A percentile compares a stretch with the other conserved stretches of the same genome.
Evolutionary conservation across 2,113 vertebrate genomes (phyloP).

Genomic region (Ahaetulla prasina): DNA sequence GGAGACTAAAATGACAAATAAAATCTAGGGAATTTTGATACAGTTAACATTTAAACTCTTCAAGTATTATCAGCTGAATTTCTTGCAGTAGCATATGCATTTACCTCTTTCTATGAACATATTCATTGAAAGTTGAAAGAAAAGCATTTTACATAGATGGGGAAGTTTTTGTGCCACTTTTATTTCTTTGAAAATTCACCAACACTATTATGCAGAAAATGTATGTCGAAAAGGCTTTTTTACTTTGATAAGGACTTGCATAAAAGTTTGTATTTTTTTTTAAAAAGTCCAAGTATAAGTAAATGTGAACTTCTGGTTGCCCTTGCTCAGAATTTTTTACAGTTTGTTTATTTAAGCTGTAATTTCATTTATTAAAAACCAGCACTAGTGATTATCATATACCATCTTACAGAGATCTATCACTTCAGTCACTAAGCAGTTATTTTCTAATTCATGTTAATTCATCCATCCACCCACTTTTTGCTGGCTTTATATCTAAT

Average conservation of each 20-base stretch:
- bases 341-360: neutral
- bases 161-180: neutral
- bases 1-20: neutral
- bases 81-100: neutral
- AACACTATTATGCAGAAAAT: neutral
- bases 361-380: neutral
- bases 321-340: neutral
- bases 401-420: neutral
- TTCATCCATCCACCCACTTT: neutral
- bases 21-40: neutral
- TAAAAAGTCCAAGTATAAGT: neutral
- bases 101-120: neutral
- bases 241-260: neutral
- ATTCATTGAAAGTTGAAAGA: neutral
- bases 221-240: neutral
- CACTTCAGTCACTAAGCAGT: neutral
- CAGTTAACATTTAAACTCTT: neutral
- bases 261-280: neutral
- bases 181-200: neutral
- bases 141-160: neutral
- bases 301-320: neutral
- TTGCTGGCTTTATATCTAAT: neutral
- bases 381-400: neutral
- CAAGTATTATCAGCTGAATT: neutral
- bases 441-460: neutral